These are phyloP conservation scores for Pachycephus smyrnensis DNA, from an alignment of 2,888 invertebrate species.

Conservation along the genomic window DNA sequence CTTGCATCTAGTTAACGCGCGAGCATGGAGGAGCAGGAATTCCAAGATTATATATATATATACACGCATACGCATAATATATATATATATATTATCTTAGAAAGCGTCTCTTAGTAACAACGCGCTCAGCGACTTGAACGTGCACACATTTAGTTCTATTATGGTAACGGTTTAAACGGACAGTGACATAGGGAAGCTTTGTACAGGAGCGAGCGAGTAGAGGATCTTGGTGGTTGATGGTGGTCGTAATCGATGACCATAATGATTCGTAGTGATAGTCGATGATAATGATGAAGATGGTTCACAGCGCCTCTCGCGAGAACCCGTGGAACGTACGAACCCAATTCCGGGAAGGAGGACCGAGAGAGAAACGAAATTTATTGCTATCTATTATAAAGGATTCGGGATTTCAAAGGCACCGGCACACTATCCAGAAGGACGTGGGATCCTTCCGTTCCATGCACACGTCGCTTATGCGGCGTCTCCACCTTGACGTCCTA, in stretches of 20 bases:
- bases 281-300: neutral
- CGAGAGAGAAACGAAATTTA: conserved; percentile 32
- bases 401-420: conserved; percentile 44
- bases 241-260: neutral
- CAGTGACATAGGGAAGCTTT: neutral
- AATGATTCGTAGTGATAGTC: neutral
- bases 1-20: neutral
- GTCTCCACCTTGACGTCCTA: conserved; percentile 18
- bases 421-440: conserved; percentile 40
- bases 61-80: conserved; percentile 27
- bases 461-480: conserved; percentile 23
- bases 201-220: neutral
- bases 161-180: neutral
- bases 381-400: conserved; percentile 39
- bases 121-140: neutral
- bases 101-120: neutral
- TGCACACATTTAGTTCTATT: neutral
- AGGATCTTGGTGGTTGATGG: neutral
- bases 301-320: conserved; percentile 1
- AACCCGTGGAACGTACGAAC: neutral
- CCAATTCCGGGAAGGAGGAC: conserved; percentile 4
- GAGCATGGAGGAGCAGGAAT: conserved; percentile 2
- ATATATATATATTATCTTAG: conserved; percentile 23
- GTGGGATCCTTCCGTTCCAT: conserved; percentile 27
- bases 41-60: conserved; percentile 16